Evolutionary conservation across 2,797 vertebrate genomes (phyloP).

Genomic region (Tokudaia tokunoshimensis): DNA sequence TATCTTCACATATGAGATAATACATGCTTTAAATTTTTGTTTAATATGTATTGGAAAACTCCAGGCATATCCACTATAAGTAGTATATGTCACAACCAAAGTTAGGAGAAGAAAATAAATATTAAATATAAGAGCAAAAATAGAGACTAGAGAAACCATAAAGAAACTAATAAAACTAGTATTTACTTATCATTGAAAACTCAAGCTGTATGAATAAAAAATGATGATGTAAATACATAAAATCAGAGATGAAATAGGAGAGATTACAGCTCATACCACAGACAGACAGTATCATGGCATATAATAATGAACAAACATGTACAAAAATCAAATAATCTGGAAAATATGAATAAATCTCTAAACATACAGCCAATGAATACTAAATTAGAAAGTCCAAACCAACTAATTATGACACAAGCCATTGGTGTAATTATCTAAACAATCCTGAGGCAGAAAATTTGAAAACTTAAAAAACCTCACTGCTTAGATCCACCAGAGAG

Average conservation of each 20-base stretch:
- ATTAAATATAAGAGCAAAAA: not conserved
- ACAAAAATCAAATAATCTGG: not conserved
- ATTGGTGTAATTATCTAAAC: not conserved
- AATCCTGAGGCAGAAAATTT: not conserved
- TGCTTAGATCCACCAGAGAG: not conserved
- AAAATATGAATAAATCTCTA: not conserved
- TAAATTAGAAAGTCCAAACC: not conserved
- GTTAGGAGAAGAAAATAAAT: not conserved
- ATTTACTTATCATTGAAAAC: not conserved
- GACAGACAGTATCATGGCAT: not conserved
- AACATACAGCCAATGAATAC: not conserved
- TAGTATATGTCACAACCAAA: not conserved
- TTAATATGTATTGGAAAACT: not conserved
- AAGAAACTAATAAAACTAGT: not conserved
- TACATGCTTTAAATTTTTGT: not conserved
- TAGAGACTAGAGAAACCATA: not conserved
- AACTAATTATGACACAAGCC: no score
- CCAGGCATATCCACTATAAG: not conserved
- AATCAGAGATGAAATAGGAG: not conserved
- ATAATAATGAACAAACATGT: not conserved
- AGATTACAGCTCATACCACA: not conserved
- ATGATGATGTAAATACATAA: not conserved
- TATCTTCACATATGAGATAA: not conserved
- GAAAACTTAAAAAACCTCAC: not conserved
- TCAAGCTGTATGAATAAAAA: not conserved